Percentiles rank a stretch among this genome's conserved stretches.
Conservation (phyloP, 2,888 invertebrate species). For the Sinotaia quadrata region DNA sequence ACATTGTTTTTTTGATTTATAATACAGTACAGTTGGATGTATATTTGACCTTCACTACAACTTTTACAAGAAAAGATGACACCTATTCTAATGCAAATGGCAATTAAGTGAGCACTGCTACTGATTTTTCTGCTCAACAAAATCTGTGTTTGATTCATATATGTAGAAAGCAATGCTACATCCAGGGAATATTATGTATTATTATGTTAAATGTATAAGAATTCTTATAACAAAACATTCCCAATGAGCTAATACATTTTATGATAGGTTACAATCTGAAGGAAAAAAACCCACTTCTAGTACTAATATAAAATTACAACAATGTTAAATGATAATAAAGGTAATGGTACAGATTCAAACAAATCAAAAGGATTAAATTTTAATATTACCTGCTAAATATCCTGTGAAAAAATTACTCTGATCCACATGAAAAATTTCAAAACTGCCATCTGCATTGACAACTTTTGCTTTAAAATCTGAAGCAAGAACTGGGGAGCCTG, state of each 20-base stretch:
- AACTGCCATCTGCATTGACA: constrained; percentile 44
- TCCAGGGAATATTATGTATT: too few relatives aligned
- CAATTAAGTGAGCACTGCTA: too few relatives aligned
- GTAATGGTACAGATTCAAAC: background rate
- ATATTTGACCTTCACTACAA: too few relatives aligned
- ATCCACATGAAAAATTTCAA: constrained; percentile 41
- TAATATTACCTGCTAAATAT: constrained; percentile 38
- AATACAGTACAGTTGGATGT: too few relatives aligned
- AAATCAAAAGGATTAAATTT: background rate
- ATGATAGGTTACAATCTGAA: too few relatives aligned
- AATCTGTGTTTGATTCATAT: too few relatives aligned
- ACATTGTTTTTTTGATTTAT: background rate
- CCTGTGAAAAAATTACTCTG: constrained; percentile 43
- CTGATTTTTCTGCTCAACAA: too few relatives aligned
- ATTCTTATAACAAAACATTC: background rate
- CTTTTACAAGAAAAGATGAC: too few relatives aligned
- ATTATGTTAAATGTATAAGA: background rate
- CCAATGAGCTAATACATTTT: too few relatives aligned
- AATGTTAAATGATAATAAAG: background rate
- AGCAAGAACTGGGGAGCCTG: constrained; percentile 47
- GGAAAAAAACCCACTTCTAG: background rate
- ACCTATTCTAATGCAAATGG: too few relatives aligned
- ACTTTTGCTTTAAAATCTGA: constrained; percentile 48
- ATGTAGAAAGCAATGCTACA: too few relatives aligned
- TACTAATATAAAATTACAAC: background rate